Evolutionary conservation across 2,888 invertebrate species (phyloP).

Genomic region (Folsomia manolachei): DNA sequence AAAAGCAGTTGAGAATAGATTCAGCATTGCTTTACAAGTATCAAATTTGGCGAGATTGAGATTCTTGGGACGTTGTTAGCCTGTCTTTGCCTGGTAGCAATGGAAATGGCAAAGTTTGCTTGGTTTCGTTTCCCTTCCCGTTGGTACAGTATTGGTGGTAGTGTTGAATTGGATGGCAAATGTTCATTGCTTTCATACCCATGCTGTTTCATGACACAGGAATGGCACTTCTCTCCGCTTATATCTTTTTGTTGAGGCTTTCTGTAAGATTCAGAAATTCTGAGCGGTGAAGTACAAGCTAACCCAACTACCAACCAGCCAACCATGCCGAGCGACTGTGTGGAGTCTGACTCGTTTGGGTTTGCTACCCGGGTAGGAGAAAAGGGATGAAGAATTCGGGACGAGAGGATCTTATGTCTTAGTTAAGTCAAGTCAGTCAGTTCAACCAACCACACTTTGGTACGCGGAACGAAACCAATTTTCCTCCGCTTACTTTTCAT

Average conservation of each 20-base stretch:
- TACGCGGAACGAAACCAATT: constrained; percentile 34
- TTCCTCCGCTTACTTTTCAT: constrained; percentile 16
- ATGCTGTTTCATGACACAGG: neutral
- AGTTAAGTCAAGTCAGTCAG: constrained; percentile 31
- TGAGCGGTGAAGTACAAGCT: neutral
- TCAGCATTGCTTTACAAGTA: neutral
- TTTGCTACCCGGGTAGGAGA: constrained; percentile 16
- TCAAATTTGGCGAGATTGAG: neutral
- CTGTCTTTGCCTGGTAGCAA: too few relatives aligned
- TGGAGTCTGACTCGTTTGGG: neutral
- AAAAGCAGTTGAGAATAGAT: neutral
- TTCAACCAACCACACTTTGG: constrained; percentile 24
- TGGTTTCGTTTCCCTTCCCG: neutral
- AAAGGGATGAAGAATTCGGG: constrained; percentile 14
- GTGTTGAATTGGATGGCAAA: neutral
- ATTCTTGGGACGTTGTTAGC: neutral
- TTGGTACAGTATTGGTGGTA: neutral
- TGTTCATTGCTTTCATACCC: neutral
- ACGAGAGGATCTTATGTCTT: constrained; percentile 25
- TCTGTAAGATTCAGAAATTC: neutral
- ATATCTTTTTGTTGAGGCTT: neutral
- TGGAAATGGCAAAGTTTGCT: too few relatives aligned
- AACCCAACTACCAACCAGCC: too few relatives aligned
- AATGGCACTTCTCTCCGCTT: neutral
- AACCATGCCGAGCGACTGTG: neutral